Base-by-base conservation (phyloP, 2,797 vertebrate species). In the Cryptoblepharus egeriae region DNA sequence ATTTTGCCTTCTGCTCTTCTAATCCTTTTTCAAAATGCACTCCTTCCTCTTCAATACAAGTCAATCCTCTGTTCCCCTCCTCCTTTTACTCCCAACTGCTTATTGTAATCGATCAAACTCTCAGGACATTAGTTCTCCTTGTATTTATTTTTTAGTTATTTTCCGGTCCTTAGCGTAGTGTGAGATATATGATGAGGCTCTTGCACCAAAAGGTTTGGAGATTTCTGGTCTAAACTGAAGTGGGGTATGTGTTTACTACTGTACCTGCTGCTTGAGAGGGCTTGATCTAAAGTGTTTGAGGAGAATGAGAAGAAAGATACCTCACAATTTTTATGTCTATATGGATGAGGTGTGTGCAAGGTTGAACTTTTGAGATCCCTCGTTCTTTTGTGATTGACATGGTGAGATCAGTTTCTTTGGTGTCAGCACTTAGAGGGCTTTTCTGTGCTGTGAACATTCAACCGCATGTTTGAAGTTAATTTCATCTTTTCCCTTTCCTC, bases 401-500 rank as follows among this genome's bases (percentile, higher is more conserved):
- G 20, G 80, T 82, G 3, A 75, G 58, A 15, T 52, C 15, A 49
- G 72, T 1, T 75, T 58, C 22, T 63, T 35, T 4, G 57, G 64
- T 58, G 28, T 49, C 39, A 61, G 13, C 13, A 7, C n/a, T 77
- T 55, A 5, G 68, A 57, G 28, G 57, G 45, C 35, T 64, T 73
- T 84, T 88, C 82, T 90, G 58, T 45, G 32, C 84, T 86, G 82
- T 88, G 81, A 87, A 90, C 87, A 20, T 32, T 52, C 67, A 69
- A 30, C 30, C 49, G 55, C 28, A 64, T 6, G 15, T 64, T 45
- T 11, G 3, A 93, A 77, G 87, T 90, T 94, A 92, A 95, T 89
- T 89, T 94, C 89, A 94, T 94, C 93, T 95, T 94, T 88, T 89
- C 70, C 90, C 92, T 86, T 90, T 90, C 89, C 86, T 94, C 80